These are phyloP conservation scores for Oreamnos americanus DNA, from an alignment of 2,113 vertebrate genomes.

Conservation along the genomic window DNA sequence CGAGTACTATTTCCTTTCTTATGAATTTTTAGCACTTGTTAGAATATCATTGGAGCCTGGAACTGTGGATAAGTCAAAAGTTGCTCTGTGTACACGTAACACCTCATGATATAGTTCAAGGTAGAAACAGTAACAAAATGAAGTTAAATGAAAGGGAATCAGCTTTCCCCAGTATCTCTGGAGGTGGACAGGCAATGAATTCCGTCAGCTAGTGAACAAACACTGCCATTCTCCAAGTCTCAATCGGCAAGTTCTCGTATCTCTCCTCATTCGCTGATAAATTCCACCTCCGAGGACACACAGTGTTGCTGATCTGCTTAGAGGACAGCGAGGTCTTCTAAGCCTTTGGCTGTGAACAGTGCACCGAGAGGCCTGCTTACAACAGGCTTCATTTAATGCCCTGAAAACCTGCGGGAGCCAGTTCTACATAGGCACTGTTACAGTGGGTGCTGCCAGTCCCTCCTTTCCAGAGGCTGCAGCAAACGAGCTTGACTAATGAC, in stretches of 20 bases:
- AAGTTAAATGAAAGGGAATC: background rate
- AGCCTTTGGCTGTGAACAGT: background rate
- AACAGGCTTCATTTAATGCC: background rate
- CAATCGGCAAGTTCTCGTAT: background rate
- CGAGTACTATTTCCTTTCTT: background rate
- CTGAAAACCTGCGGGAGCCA: background rate
- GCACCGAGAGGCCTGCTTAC: background rate
- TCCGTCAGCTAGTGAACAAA: background rate
- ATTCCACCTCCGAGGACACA: background rate
- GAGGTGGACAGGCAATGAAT: background rate
- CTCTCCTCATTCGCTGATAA: background rate
- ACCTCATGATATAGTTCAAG: background rate
- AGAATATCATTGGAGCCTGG: background rate
- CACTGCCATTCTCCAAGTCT: background rate
- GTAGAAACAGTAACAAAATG: background rate
- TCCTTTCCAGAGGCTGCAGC: background rate
- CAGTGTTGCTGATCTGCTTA: background rate
- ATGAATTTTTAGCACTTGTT: background rate
- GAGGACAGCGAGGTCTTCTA: background rate
- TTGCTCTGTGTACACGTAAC: background rate
- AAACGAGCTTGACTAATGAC: background rate
- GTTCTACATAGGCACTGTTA: accelerated
- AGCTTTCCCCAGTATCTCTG: background rate
- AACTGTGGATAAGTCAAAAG: background rate
- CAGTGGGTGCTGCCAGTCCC: background rate